Evolutionary conservation across 2,113 vertebrate species (phyloP).

Genomic region (Cryptoleucopteryx plumbea): DNA sequence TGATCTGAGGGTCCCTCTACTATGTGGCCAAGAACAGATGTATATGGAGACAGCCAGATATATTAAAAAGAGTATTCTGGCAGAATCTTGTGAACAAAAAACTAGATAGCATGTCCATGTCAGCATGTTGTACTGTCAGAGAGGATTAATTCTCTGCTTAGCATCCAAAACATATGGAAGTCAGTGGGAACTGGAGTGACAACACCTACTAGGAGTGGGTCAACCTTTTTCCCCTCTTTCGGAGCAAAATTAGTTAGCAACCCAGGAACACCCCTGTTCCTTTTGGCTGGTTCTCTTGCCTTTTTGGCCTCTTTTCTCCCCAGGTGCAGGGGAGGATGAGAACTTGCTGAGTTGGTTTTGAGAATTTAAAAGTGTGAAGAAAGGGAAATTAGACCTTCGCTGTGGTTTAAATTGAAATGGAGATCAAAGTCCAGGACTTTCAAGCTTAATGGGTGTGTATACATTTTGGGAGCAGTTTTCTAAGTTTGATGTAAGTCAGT

Average conservation of each 20-base stretch:
- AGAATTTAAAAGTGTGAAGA: conserved; percentile 63
- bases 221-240: background rate
- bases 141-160: background rate
- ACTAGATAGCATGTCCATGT: background rate
- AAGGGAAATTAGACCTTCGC: conserved; percentile 63
- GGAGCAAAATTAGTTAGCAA: background rate
- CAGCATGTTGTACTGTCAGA: background rate
- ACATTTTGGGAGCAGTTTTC: conserved; percentile 14
- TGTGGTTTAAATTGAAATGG: conserved; percentile 53
- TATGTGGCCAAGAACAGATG: background rate
- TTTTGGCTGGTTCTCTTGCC: conserved; percentile 14
- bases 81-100: background rate
- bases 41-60: background rate
- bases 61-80: background rate
- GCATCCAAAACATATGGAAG: background rate
- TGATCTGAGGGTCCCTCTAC: background rate
- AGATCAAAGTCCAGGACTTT: conserved; percentile 54
- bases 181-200: background rate
- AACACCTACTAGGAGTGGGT: background rate
- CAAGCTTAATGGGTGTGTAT: conserved; percentile 30
- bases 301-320: conserved; percentile 28
- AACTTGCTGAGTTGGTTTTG: conserved; percentile 66
- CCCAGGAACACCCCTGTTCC: background rate
- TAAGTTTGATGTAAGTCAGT: conserved; percentile 37
- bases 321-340: conserved; percentile 53